Conservation (phyloP, 2,888 invertebrate species). For the Phania funesta region DNA sequence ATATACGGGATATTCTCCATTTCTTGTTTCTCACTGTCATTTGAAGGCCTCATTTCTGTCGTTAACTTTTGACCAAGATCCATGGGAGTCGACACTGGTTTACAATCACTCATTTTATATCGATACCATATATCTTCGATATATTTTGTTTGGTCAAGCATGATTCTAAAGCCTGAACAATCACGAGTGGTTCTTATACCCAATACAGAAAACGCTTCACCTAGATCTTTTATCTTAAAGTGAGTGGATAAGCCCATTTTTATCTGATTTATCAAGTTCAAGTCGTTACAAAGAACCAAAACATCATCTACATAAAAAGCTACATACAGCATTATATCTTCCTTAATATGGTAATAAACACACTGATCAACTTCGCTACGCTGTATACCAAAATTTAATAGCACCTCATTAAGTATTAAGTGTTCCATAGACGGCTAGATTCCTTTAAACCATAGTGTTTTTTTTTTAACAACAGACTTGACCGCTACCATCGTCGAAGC, state of each 20-base stretch:
- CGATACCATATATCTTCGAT: neutral
- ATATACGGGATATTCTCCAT: neutral
- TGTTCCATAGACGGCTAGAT: too few species aligned
- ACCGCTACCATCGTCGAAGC: too few species aligned
- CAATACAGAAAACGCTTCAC: slow-evolving; percentile 4
- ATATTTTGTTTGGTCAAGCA: neutral
- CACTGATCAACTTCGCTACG: neutral
- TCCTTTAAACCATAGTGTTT: too few species aligned
- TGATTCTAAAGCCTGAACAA: neutral
- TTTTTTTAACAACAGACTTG: too few species aligned
- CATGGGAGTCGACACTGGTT: slow-evolving; percentile 1
- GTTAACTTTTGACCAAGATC: neutral
- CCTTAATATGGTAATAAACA: too few species aligned
- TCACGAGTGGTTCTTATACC: neutral
- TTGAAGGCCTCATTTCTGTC: neutral
- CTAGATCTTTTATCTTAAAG: neutral
- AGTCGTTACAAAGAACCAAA: neutral
- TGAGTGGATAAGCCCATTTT: neutral
- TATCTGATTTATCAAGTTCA: neutral
- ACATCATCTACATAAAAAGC: neutral
- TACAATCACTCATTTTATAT: neutral
- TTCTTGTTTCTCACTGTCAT: neutral
- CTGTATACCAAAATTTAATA: neutral
- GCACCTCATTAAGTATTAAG: neutral
- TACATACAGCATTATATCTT: too few species aligned